Evolutionary conservation across 2,797 vertebrate species (phyloP), one percentile per base, ranked within the genome.

Genomic region (Gobionotothen gibberifrons): DNA sequence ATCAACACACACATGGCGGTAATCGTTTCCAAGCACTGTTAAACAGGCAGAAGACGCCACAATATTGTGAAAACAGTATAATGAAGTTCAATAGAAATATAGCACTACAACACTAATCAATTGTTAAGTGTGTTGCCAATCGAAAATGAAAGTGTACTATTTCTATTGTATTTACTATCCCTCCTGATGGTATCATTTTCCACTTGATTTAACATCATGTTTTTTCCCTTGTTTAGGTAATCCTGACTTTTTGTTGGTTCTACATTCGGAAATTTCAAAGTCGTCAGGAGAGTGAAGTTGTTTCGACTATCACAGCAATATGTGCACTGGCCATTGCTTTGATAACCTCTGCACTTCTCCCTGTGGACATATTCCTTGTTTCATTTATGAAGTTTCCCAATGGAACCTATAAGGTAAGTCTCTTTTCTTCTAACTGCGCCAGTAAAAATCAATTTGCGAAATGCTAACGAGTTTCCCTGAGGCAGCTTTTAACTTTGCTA

Each of bases 181-280:
- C 6, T 57, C 1, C 2, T 17, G 6, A 19, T 44, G 3, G 3
- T 32, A 39, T 62, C 10, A 1, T 51, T 52, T 1, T 49, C 2
- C 2, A 22, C 40, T 29, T 55, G 13, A 49, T 60, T 39, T 66
- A 11, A 42, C 3, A 58, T 51, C 46, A 47, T 22, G 5, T n/a
- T 61, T 53, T 5, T 36, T 44, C 40, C 32, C 3, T 32, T 76
- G 14, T 94, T 76, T 79, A 99, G 98, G 95, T 91, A 15, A 98
- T 99, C 87, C 86, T 99, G 22, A 93, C 92, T 36, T 99, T 99
- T 90, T 99, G 96, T 84, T 99, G 98, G 98, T 87, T 98, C 86
- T 99, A 99, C 60, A 97, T 99, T 66, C 95, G 98, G 48, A 98
- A 97, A 90, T 99, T 98, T 87, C 98, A 99, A 87, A 99, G 98